Evolutionary conservation across 2,113 vertebrate genomes (phyloP).

Genomic region (Indicator indicator): DNA sequence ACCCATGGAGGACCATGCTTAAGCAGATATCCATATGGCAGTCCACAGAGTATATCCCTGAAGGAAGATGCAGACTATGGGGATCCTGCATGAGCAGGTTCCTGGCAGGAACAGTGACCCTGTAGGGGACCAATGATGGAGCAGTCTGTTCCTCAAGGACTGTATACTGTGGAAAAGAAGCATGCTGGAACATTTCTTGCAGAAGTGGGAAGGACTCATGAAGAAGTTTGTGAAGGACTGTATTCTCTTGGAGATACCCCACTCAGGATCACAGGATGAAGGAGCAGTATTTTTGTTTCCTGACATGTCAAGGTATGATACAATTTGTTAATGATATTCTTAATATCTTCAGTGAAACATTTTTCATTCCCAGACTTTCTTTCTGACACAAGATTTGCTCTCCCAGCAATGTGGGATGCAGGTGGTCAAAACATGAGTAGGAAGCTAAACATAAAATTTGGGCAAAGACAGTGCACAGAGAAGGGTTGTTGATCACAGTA

Average conservation of each 20-base stretch:
- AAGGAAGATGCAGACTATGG: not conserved
- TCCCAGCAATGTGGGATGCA: not conserved
- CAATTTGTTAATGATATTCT: not conserved
- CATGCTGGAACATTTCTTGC: not conserved
- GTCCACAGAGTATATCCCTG: not conserved
- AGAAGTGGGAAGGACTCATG: not conserved
- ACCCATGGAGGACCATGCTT: not conserved
- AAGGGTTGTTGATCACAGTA: not conserved
- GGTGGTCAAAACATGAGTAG: not conserved
- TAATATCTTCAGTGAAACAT: not conserved
- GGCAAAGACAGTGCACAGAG: not conserved
- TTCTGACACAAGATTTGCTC: not conserved
- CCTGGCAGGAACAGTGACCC: not conserved
- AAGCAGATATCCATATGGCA: fast-evolving
- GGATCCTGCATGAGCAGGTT: not conserved
- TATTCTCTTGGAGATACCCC: not conserved
- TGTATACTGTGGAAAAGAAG: not conserved
- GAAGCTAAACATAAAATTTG: not conserved
- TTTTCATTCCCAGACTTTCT: not conserved
- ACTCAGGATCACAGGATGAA: not conserved
- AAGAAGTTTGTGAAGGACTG: not conserved
- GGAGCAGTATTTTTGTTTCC: not conserved
- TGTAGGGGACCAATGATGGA: fast-evolving
- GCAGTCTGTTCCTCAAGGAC: not conserved
- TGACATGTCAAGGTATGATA: not conserved